Evolutionary conservation across 2,888 invertebrate species (phyloP), one percentile per base, ranked within the genome.

Genomic region (Phoenoteleia sp.): DNA sequence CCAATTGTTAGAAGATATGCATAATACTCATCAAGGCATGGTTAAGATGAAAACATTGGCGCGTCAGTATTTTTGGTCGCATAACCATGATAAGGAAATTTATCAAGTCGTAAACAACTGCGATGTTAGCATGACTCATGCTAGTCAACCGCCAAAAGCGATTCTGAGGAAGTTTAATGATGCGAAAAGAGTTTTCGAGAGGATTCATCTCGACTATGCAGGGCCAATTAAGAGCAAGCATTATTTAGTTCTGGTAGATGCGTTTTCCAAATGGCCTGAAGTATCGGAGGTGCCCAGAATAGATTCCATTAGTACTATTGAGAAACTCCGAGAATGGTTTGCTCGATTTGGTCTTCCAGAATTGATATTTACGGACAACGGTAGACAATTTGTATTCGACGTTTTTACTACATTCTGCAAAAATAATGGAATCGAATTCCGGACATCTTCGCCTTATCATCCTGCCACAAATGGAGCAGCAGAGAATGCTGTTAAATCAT

Each of bases 41-140:
- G 86, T 86, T 2, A 89, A 87, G 36, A 91, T 89, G 87, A 90
- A 91, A 62, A 52, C 81, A 6, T 39, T 90, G 7, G 89, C 91
- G 13, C 71, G 90, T 23, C 84, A 86, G 3, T 88, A 89, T 62
- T 86, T 89, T n/a, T 89, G 87, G 81, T 91, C 89, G 90, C 86
- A 85, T 27, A 79, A 85, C 25, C 81, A 90, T 4, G 89, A 91
- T 67, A 84, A 56, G 7, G 71, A 86, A 0, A 86, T 87, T n/a
- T 86, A 87, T 27, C 17, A 13, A 3, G 39, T 66, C 27, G 77
- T 60, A 0, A 80, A 79, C 19, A 42, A 42, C 11, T 89, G 89
- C 42, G 45, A 74, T 52, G 62, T 52, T 6, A 89, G 87, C 49
- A 74, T 83, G 64, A 71, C 36, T 15, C 62, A 85, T 33, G 33